phyloP scores from a whole-genome alignment of 1,140 invertebrate species.

The Drosophila lacertosa region DNA sequence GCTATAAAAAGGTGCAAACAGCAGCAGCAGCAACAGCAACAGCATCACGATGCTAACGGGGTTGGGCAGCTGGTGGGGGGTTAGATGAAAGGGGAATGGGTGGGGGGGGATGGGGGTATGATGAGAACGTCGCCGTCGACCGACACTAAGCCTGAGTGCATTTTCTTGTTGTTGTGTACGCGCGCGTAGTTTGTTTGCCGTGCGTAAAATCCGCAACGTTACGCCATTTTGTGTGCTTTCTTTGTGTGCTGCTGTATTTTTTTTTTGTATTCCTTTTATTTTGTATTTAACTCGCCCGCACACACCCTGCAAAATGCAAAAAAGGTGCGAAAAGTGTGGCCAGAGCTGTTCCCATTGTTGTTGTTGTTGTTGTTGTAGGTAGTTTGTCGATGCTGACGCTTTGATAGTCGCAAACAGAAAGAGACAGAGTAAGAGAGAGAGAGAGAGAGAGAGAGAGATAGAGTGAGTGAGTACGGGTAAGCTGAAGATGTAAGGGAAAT shows the following conservation, averaged over 20 bases:
- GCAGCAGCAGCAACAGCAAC: constrained; percentile 39
- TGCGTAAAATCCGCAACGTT: constrained; percentile 82
- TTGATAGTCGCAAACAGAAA: constrained; percentile 47
- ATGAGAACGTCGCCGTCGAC: constrained; percentile 51
- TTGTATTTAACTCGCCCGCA: constrained; percentile 33
- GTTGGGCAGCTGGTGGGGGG: constrained; percentile 12
- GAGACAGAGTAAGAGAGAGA: background rate
- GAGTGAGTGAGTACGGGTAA: constrained; percentile 12
- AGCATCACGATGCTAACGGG: constrained; percentile 35
- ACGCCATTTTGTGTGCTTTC: constrained; percentile 81
- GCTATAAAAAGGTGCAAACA: constrained; percentile 77
- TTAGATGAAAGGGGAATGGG: too few relatives aligned
- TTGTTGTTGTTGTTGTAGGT: constrained; percentile 30
- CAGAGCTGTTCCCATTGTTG: constrained; percentile 29
- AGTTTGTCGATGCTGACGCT: constrained; percentile 73
- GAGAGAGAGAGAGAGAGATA: constrained; percentile 10
- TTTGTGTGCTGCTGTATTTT: constrained; percentile 52
- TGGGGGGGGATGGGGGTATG: background rate
- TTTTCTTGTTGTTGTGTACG: constrained; percentile 82
- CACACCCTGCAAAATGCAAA: constrained; percentile 74
- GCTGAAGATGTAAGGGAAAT: constrained; percentile 13
- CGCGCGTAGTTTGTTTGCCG: constrained; percentile 81
- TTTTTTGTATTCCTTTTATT: constrained; percentile 13
- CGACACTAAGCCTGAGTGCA: constrained; percentile 82
- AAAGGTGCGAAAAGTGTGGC: constrained; percentile 75